Evolutionary conservation across 2,888 invertebrate genomes (phyloP), one percentile per base, ranked within the genome.

Genomic region (Clostera curtula): DNA sequence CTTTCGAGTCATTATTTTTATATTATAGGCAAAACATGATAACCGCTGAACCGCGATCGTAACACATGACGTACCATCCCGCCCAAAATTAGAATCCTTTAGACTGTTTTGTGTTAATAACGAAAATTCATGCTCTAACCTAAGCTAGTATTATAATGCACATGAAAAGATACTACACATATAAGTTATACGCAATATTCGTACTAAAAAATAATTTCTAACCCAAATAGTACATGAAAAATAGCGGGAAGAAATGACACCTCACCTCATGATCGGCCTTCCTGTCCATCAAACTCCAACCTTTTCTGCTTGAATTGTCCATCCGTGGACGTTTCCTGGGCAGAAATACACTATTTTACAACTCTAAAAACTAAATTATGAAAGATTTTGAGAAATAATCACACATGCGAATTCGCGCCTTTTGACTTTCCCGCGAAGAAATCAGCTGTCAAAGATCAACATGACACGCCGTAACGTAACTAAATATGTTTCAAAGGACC

Each of bases 271-370:
- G 67, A 54, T 83, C 82, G 0, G 80, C 71, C 40, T 60, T 73
- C 22, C 70, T 58, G 38, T 80, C 83, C 57, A 79, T 77, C 27
- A 84, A 52, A 56, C 80, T 82, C 84, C 84, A 84, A 33, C 79
- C 67, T 54, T 74, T 79, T 3, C 73, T 68, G 2, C 57, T 40
- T 1, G 65, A 49, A 38, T 51, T 66, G 18, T 77, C 77, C 29
- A 62, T 34, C 25, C 67, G 64, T 54, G 65, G 50, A 22, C 61
- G 61, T 57, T 83, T 83, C 61, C 83, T 84, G 63, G 26, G 41
- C 53, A 58, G 53, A 50, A 40, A 56, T 45, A 23, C 36, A 32
- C 30, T 24, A 30, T 31, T 42, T 19, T 25, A 31, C 15, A 21
- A 3, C 14, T 23, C 8, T 8, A 7, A 19, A 31, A 17, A 25